phyloP scores from a whole-genome alignment of 2,113 vertebrate genomes.

The Triplophysa siluroides region DNA sequence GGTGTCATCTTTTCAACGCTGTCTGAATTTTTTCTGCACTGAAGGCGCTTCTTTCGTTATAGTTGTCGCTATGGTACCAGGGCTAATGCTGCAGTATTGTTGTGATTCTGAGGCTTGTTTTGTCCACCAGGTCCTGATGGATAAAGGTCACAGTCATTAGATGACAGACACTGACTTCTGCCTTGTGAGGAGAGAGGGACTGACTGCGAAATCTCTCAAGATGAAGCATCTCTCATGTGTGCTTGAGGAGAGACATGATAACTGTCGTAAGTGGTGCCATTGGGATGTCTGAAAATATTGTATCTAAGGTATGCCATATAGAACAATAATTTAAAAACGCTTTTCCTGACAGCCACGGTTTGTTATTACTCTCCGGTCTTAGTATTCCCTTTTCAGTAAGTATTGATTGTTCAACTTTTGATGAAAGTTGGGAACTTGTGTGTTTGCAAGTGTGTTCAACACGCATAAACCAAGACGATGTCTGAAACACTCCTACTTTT shows the following conservation, averaged over 20 bases:
- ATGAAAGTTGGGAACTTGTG: not conserved
- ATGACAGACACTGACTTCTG: constrained; percentile 24
- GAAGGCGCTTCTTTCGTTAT: constrained; percentile 27
- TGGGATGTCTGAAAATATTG: not conserved
- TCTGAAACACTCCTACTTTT: not conserved
- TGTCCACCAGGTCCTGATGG: constrained; percentile 17
- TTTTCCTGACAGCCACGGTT: too few species aligned
- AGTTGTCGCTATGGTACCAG: constrained; percentile 19
- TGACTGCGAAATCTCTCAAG: not conserved
- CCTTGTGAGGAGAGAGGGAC: constrained; percentile 7
- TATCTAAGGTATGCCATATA: not conserved
- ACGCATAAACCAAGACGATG: not conserved
- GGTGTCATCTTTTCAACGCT: not conserved
- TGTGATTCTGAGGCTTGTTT: constrained; percentile 28
- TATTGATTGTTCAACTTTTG: too few species aligned
- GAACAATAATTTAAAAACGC: too few species aligned
- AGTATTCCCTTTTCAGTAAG: too few species aligned
- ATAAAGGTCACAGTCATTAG: constrained; percentile 49
- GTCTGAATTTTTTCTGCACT: constrained; percentile 3
- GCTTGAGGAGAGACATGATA: not conserved
- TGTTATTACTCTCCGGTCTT: too few species aligned
- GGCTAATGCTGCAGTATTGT: constrained; percentile 17
- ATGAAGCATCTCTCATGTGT: constrained; percentile 3
- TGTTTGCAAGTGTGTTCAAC: not conserved
- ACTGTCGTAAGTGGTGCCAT: not conserved